Evolutionary conservation across 1,140 invertebrate genomes (phyloP).

Genomic region (Parapsyche elsis): DNA sequence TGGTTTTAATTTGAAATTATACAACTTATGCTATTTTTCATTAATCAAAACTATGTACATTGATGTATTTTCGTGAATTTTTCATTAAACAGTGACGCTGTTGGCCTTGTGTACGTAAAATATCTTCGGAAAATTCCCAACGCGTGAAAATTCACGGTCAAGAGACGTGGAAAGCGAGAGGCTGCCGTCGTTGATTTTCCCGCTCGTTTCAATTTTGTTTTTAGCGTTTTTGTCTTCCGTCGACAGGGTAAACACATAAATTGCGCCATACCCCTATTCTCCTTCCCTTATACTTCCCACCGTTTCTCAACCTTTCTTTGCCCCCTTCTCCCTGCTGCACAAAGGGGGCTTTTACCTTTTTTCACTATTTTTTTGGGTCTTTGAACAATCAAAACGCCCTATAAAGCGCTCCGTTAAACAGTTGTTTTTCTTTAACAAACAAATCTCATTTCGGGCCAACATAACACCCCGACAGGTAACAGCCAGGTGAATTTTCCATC

Average conservation of each 20-base stretch:
- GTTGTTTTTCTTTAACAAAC: slow-evolving; percentile 22
- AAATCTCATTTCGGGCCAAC: background rate
- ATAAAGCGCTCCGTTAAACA: slow-evolving; percentile 10
- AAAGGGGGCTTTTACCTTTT: background rate
- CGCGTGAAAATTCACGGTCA: background rate
- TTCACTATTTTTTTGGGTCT: slow-evolving; percentile 5
- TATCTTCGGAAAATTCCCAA: too few species aligned
- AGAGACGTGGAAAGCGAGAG: background rate
- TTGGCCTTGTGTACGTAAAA: too few species aligned
- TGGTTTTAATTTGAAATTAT: too few species aligned
- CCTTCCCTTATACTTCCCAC: background rate
- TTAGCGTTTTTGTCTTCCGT: slow-evolving; percentile 25
- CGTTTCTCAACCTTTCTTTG: background rate
- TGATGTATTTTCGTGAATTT: too few species aligned
- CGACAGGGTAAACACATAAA: slow-evolving; percentile 32
- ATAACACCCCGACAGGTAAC: background rate
- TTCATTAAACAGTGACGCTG: too few species aligned
- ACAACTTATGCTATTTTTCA: too few species aligned
- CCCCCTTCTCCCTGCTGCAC: background rate
- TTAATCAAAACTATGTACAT: too few species aligned
- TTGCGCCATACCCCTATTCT: background rate
- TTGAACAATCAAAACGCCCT: slow-evolving; percentile 25
- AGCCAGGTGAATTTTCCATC: slow-evolving; percentile 3
- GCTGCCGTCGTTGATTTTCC: background rate
- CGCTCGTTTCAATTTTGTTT: slow-evolving; percentile 24